Conservation (phyloP, 2,888 invertebrate genomes). For the Dolichopus griseipennis region DNA sequence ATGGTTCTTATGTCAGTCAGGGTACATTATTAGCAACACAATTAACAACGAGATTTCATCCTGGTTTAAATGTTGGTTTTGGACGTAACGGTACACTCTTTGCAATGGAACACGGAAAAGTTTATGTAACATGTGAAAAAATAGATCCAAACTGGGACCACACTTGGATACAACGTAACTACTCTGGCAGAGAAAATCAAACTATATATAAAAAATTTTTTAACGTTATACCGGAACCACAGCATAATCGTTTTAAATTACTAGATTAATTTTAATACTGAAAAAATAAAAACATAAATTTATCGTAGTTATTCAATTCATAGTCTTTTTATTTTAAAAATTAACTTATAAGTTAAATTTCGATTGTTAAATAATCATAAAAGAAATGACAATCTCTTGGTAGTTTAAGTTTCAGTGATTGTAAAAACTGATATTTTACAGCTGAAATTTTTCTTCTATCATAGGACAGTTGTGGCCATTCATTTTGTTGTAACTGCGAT, state of each 20-base stretch:
- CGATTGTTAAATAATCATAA: conserved; percentile 11
- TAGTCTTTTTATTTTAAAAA: too few species aligned
- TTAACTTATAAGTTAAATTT: not conserved
- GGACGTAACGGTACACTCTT: conserved; percentile 69
- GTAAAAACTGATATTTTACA: conserved; percentile 5
- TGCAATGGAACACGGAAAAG: conserved; percentile 70
- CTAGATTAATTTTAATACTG: conserved; percentile 48
- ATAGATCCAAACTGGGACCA: conserved; percentile 71
- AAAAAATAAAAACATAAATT: too few species aligned
- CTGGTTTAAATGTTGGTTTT: conserved; percentile 73
- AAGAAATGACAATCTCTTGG: conserved; percentile 11
- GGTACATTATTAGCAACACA: conserved; percentile 65
- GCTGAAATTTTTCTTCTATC: conserved; percentile 11
- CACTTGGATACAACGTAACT: conserved; percentile 59
- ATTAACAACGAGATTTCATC: conserved; percentile 62
- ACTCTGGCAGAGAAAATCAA: conserved; percentile 54
- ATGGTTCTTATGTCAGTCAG: conserved; percentile 55
- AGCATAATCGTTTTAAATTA: conserved; percentile 70
- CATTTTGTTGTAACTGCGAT: not conserved
- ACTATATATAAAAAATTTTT: conserved; percentile 75
- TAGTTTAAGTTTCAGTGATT: conserved; percentile 7
- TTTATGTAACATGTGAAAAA: conserved; percentile 73
- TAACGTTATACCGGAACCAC: conserved; percentile 69
- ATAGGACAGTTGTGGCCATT: conserved; percentile 5
- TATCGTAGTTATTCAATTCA: too few species aligned